Evolutionary conservation across 2,888 invertebrate species (phyloP), one percentile per base, ranked within the genome.

Genomic region (Lithophane leautieri): DNA sequence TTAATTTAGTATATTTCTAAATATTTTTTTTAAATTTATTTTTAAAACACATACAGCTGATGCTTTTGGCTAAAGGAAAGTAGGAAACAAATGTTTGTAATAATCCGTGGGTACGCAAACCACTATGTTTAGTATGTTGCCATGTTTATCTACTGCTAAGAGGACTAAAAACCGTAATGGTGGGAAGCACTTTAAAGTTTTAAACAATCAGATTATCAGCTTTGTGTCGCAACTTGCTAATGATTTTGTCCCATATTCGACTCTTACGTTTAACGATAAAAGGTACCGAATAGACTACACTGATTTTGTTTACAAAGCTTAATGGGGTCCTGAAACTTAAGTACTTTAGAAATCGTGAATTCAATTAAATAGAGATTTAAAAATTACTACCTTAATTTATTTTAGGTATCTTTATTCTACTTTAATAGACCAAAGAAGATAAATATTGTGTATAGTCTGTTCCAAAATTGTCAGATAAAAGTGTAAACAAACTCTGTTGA

Each of bases 131-230:
- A 79, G 50, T 61, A 50, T 70, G 63, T 58, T 19, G 25, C 16
- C 44, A 52, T 73, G 70, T 81, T 75, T 75, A 77, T 83, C 73
- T 58, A 73, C 77, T 54, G 50, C 14, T 69, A 54, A 74, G 73
- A 70, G 78, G 67, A 63, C 70, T 70, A 56, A 73, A 81, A 78
- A 77, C 83, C 76, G 25, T 83, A 70, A 83, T 83, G 83, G 88
- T 81, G 75, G 87, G 79, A 83, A 86, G 78, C 82, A 83, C 88
- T 85, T 85, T 88, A 83, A 85, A 90, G 82, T 90, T 90, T 81
- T 77, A 79, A 81, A 89, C 89, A 91, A 92, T 90, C 87, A 85
- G 90, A 91, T 91, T 90, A 91, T 87, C 89, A 83, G 85, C 80
- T 81, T 81, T 76, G 66, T 34, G 58, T 73, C 66, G 71, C 73